Evolutionary conservation across 2,113 vertebrate genomes (phyloP), one percentile per base, ranked within the genome.

Genomic region (Rallus limicola): DNA sequence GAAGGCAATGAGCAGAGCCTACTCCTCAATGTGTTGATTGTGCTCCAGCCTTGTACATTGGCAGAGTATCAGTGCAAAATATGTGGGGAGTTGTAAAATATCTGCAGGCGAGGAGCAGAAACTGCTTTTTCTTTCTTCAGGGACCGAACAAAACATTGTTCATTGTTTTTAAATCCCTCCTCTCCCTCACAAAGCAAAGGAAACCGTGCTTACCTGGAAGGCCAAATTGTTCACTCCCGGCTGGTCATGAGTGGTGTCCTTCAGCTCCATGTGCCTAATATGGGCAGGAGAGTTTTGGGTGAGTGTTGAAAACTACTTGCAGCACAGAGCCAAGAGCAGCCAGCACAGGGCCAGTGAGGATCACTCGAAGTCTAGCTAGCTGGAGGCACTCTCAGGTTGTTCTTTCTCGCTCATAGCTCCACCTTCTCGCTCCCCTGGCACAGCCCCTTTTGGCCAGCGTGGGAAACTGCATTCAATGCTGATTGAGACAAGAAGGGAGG

Each of bases 171-270:
- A 77, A 82, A 29, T 56, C 31, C 23, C 62, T 81, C 63, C 69
- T 72, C 63, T 69, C 85, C 50, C 80, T 42, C 50, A n/a, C 13
- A 77, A 59, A 78, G 28, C 52, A 78, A 82, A 86, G 3, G 23
- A 89, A 87, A 85, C 8, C 9, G 13, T 1, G 1, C 97, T 97
- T 92, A 98, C 98, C 98, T 97, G 97, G 82, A 98, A 98, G 50
- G 86, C 79, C 29, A 81, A 11, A 56, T 98, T 98, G 68, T 56
- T 52, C 56, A 48, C 38, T 77, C 88, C 98, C 52, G 40, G 21
- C 15, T 2, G n/a, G 52, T 71, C 86, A 28, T 3, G 1, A 17
- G 18, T 24, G n/a, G 36, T 28, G 11, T 64, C 62, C 13, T 16
- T 82, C 83, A 97, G 65, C 58, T 97, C 97, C 95, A 97, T 70